Evolutionary conservation across 2,797 vertebrate genomes (phyloP).

Genomic region (Pyrrhura leucotis): DNA sequence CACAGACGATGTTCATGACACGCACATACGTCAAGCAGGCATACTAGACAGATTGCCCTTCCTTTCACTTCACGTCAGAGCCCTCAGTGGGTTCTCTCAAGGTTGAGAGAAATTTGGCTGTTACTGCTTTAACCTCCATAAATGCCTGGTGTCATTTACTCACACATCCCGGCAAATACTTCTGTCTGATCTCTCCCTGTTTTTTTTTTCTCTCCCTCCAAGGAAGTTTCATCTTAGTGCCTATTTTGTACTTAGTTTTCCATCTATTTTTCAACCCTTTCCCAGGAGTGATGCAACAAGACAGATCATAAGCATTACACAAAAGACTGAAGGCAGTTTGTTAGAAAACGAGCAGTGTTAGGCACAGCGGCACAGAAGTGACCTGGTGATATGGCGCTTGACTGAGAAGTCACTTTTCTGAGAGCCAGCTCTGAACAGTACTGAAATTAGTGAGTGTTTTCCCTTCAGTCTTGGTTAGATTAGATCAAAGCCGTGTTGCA

Average conservation of each 20-base stretch:
- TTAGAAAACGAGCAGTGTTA: neutral
- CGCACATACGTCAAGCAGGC: neutral
- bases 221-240: neutral
- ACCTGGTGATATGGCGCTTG: slow-evolving; percentile 31
- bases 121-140: slow-evolving; percentile 11
- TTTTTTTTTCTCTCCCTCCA: neutral
- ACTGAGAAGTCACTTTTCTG: neutral
- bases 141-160: slow-evolving; percentile 25
- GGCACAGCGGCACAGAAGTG: neutral
- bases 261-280: neutral
- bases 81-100: slow-evolving; percentile 14
- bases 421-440: neutral
- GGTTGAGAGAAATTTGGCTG: slow-evolving; percentile 35
- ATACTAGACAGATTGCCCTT: slow-evolving; percentile 11
- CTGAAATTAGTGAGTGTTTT: neutral
- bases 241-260: neutral
- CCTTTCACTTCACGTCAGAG: slow-evolving; percentile 33
- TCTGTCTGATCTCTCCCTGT: neutral
- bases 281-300: neutral
- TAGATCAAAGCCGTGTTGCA: neutral
- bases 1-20: neutral
- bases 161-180: neutral
- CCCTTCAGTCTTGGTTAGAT: neutral
- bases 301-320: neutral
- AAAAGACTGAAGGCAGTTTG: neutral